Percentiles rank a stretch among this genome's conserved stretches.
These are phyloP conservation scores for Enteromius afrohamiltoni DNA, from an alignment of 2,797 vertebrate genomes.

Conservation along the genomic window DNA sequence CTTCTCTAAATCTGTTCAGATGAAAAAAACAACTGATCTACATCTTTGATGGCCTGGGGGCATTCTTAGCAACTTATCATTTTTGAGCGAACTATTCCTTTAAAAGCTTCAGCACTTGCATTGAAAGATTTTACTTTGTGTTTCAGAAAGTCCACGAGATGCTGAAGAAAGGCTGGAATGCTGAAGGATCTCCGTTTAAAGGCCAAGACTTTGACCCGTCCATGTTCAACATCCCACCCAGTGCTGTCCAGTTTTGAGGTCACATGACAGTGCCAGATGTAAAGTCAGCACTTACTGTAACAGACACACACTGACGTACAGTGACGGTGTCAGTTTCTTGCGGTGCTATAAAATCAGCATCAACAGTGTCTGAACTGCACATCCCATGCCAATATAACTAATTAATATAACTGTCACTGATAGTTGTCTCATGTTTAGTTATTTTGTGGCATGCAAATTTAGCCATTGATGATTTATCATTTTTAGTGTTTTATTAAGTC, in stretches of 20 bases:
- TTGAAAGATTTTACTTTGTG: neutral
- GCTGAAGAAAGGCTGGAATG: slow-evolving; percentile 98
- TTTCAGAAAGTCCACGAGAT: slow-evolving; percentile 96
- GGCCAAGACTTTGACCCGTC: slow-evolving; percentile 95
- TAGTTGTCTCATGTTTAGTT: neutral
- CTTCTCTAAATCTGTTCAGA: neutral
- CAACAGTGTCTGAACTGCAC: neutral
- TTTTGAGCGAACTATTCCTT: neutral
- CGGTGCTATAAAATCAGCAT: slow-evolving; percentile 7
- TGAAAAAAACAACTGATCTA: neutral
- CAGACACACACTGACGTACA: slow-evolving; percentile 12
- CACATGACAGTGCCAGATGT: neutral
- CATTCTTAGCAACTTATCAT: neutral
- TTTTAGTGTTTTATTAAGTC: slow-evolving; percentile 26
- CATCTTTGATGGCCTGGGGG: neutral
- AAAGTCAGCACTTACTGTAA: slow-evolving; percentile 3
- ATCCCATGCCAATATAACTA: slow-evolving; percentile 12
- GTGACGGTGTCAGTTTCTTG: slow-evolving; percentile 13
- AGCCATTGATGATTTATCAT: neutral
- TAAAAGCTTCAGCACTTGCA: neutral
- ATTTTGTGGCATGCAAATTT: neutral
- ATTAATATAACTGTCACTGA: slow-evolving; percentile 1
- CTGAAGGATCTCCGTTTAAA: slow-evolving; percentile 93
- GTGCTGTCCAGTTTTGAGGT: slow-evolving; percentile 93
- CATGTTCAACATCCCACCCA: slow-evolving; percentile 95